Conservation (phyloP, 53 echinoderm and acorn worm species). For the Antedon mediterranea region DNA sequence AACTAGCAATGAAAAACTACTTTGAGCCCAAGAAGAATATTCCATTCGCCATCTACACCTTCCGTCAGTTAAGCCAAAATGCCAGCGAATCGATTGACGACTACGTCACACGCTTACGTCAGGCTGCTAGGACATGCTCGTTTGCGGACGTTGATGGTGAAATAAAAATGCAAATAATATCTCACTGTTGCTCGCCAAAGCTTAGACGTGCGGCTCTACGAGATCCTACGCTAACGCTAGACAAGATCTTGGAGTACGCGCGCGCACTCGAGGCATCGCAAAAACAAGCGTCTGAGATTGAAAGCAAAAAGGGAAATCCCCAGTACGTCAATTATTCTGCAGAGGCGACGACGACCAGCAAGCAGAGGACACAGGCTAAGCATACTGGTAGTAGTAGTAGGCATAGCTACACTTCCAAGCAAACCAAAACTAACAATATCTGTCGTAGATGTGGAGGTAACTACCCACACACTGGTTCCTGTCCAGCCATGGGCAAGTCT, state of each 20-base stretch:
- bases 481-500: too few species aligned
- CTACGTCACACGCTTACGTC: slow-evolving; percentile 3
- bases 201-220: slow-evolving; percentile 15
- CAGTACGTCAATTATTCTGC: too few species aligned
- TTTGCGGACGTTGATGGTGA: slow-evolving; percentile 14
- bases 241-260: slow-evolving; percentile 10
- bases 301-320: background rate
- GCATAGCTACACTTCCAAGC: too few species aligned
- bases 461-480: too few species aligned
- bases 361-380: too few species aligned
- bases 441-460: too few species aligned
- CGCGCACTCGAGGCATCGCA: slow-evolving; percentile 10
- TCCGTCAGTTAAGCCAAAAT: background rate
- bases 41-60: slow-evolving; percentile 1
- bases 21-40: slow-evolving; percentile 6
- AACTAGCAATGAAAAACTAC: background rate
- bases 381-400: too few species aligned
- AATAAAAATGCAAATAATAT: slow-evolving; percentile 12
- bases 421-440: too few species aligned
- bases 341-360: too few species aligned
- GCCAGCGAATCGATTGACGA: background rate
- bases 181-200: slow-evolving; percentile 16
- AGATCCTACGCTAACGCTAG: slow-evolving; percentile 12
- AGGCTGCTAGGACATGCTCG: background rate
- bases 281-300: slow-evolving; percentile 4